These are phyloP conservation scores for Venusia cambrica DNA, from an alignment of 2,888 invertebrate species.

Conservation along the genomic window DNA sequence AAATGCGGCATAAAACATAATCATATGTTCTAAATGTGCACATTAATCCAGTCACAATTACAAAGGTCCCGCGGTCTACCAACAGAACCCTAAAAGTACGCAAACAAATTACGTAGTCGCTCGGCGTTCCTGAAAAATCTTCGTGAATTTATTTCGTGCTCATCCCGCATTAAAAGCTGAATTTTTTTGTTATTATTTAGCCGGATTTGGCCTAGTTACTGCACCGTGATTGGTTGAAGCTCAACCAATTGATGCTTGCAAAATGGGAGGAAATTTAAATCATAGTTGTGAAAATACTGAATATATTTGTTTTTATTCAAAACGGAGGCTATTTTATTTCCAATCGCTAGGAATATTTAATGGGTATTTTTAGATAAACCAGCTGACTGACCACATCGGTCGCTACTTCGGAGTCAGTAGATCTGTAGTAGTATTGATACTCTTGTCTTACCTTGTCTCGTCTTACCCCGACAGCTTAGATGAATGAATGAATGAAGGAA, in stretches of 20 bases:
- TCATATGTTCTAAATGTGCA: conserved; percentile 23
- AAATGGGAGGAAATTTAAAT: conserved; percentile 7
- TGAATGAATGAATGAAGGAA: no score
- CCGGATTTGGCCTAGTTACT: conserved; percentile 20
- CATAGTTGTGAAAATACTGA: no score
- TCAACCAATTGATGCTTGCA: conserved; percentile 9
- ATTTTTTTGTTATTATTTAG: conserved; percentile 54
- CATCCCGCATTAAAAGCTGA: conserved; percentile 55
- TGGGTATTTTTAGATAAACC: no score
- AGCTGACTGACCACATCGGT: no score
- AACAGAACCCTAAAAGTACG: conserved; percentile 38
- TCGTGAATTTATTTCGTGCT: conserved; percentile 60
- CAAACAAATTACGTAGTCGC: conserved; percentile 60
- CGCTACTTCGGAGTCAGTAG: no score
- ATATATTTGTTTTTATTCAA: no score
- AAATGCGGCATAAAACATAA: conserved; percentile 28
- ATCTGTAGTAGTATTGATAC: no score
- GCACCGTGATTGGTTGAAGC: conserved; percentile 11
- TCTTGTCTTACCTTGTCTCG: no score
- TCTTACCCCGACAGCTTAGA: no score
- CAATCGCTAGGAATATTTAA: no score
- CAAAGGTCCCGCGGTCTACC: conserved; percentile 21
- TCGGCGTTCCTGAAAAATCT: conserved; percentile 62
- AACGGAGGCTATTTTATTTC: no score
- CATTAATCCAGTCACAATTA: conserved; percentile 27